Evolutionary conservation across 2,113 vertebrate species (phyloP), one percentile per base, ranked within the genome.

Genomic region (Papio anubis): DNA sequence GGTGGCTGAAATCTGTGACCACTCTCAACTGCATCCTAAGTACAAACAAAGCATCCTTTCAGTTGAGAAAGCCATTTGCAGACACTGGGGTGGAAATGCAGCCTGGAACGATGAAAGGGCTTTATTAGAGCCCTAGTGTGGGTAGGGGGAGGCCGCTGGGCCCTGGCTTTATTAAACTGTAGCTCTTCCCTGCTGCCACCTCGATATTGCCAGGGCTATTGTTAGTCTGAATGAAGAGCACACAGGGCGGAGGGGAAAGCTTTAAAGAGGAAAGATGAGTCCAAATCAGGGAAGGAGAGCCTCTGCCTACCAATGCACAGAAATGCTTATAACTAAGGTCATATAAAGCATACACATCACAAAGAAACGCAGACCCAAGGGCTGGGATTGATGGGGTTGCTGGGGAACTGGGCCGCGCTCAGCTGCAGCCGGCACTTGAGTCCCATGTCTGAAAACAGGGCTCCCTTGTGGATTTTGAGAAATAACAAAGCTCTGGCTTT

Each of bases 101-200:
- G 92, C 80, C 52, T 38, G 80, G 68, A 73, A 84, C 3, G 2
- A 93, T 59, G 82, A 64, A 97, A 97, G 70, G 90, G 43, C 96
- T 97, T 97, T 88, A 95, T 95, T 87, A 79, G 96, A 96, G 88
- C n/a, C 75, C 25, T 35, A 6, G 82, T 79, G 93, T 83, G 57
- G 72, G 76, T 40, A 93, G 64, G 1, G 11, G 12, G 76, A 94
- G 94, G 88, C 86, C 1, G 6, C 92, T 4, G 48, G 83, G 96
- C 93, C 76, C n/a, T 2, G 0, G 94, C 93, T 97, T 97, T 96
- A 97, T 97, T 95, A 96, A 97, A 94, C 93, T 11, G 38, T 96
- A 89, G 95, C 81, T 97, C 97, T 98, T 95, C 95, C 48, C 93
- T 0, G 35, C 93, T 84, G 96, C 92, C 75, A 82, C 88, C 96